Base-by-base conservation (phyloP, 1,140 invertebrate genomes). In the Rhopalosiphum maidis region DNA sequence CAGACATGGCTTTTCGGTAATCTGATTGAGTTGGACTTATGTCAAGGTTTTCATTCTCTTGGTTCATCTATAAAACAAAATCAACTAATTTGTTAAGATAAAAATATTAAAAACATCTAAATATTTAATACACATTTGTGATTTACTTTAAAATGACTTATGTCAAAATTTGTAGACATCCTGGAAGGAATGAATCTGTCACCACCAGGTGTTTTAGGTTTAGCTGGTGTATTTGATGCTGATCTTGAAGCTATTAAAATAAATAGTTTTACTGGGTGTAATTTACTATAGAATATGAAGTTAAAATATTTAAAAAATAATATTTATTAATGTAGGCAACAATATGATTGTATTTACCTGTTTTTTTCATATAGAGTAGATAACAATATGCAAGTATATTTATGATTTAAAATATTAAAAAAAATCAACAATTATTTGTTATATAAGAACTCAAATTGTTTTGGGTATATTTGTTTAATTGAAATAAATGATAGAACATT, bases 181-280 rank as follows among this genome's bases (percentile, higher is more conserved):
- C 98, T 96, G 83, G 97, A 97, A 21, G 99, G 98, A 94, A 99
- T 99, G 95, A 99, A 99, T 95, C 99, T 96, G 95, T 98, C 98
- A 21, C 97, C 97, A 51, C 95, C 96, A 0, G 97, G 97, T 37
- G 97, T 98, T 95, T 97, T 97, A 11, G 95, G 95, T 95, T 96
- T 96, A 90, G 95, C 96, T 18, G 96, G 96, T 68, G 96, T 97
- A 35, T 96, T 96, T 21, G 96, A 96, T 68, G 77, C 85, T 77
- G 90, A 94, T 92, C 22, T 93, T 83, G 90, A 86, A 82, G 86
- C 91, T 93, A 43, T 43, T 90, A 86, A 93, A 46, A 77, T 43
- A 43, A n/a, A 60, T 43, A 18, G 1, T 43, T 48, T 86, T 30
- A 51, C 0, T 91, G 51, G 0, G 54, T 77, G 54, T 51, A 2